phyloP scores from a whole-genome alignment of 2,797 vertebrate species.

The Phataginus tricuspis region DNA sequence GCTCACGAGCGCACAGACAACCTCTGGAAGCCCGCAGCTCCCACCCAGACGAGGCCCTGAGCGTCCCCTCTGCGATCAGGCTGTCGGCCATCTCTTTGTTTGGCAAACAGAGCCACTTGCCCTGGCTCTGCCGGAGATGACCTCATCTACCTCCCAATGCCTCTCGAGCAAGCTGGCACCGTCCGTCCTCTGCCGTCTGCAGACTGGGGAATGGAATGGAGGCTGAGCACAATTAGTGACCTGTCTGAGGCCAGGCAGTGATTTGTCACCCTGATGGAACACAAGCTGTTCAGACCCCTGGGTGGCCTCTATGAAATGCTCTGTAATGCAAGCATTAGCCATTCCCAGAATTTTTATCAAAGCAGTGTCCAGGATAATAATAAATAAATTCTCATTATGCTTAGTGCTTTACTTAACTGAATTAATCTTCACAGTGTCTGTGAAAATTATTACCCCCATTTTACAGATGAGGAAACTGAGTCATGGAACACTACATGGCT shows the following conservation, averaged over 20 bases:
- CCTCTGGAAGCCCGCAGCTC: background rate
- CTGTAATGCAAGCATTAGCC: background rate
- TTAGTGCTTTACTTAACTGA: background rate
- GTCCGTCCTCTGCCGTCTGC: background rate
- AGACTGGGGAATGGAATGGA: background rate
- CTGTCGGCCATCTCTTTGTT: background rate
- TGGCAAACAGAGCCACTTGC: background rate
- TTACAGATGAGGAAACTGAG: constrained; percentile 14
- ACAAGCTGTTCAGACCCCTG: constrained; percentile 23
- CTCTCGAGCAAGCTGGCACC: background rate
- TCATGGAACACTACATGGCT: background rate
- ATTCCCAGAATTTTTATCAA: background rate
- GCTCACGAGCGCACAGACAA: rapidly evolving
- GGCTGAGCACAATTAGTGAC: constrained; percentile 15
- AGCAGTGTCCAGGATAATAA: background rate
- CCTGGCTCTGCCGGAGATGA: background rate
- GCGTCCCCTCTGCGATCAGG: background rate
- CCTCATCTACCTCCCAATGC: background rate
- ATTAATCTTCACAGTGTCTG: background rate
- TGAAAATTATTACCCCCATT: background rate
- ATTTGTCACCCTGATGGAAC: constrained; percentile 53
- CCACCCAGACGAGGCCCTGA: background rate
- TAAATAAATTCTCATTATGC: background rate
- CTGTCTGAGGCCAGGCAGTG: constrained; percentile 20
- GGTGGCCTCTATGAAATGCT: constrained; percentile 29